These are phyloP conservation scores for Microdon myrmicae DNA, from an alignment of 2,888 invertebrate genomes.

Conservation along the genomic window DNA sequence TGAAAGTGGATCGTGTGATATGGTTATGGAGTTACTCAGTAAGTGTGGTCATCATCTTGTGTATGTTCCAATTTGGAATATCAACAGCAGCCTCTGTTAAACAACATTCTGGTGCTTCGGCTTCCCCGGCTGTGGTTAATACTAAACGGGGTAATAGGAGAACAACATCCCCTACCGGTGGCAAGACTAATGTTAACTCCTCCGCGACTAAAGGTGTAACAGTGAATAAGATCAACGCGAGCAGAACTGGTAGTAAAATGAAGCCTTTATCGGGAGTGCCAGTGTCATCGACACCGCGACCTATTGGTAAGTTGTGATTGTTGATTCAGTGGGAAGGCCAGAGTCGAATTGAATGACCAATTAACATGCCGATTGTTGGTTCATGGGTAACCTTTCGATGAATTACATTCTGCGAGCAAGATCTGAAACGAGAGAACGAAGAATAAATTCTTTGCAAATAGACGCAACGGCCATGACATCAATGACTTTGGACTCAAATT, in stretches of 20 bases:
- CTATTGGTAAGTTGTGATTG: slow-evolving; percentile 21
- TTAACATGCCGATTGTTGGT: too few relatives aligned
- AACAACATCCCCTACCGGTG: not conserved
- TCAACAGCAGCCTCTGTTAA: slow-evolving; percentile 16
- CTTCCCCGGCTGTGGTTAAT: slow-evolving; percentile 1
- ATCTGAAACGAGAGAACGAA: too few relatives aligned
- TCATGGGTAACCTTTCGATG: too few relatives aligned
- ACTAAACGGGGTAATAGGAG: slow-evolving; percentile 16
- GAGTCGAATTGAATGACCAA: too few relatives aligned
- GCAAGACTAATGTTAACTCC: too few relatives aligned
- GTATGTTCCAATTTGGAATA: slow-evolving; percentile 25
- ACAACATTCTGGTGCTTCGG: slow-evolving; percentile 13
- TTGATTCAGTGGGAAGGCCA: too few relatives aligned
- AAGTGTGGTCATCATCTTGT: slow-evolving; percentile 28
- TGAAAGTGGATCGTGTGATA: slow-evolving; percentile 45
- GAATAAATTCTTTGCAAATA: too few relatives aligned
- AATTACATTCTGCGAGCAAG: too few relatives aligned
- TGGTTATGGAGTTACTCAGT: slow-evolving; percentile 32
- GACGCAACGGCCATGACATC: too few relatives aligned
- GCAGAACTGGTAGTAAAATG: slow-evolving; percentile 26
- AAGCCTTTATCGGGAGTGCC: slow-evolving; percentile 31
- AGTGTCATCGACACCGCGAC: slow-evolving; percentile 7
- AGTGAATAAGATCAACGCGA: slow-evolving; percentile 19
- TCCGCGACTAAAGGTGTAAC: slow-evolving; percentile 5
- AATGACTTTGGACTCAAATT: too few relatives aligned